These are phyloP conservation scores for Oryzias javanicus DNA, from an alignment of 2,113 vertebrate species.

Conservation along the genomic window DNA sequence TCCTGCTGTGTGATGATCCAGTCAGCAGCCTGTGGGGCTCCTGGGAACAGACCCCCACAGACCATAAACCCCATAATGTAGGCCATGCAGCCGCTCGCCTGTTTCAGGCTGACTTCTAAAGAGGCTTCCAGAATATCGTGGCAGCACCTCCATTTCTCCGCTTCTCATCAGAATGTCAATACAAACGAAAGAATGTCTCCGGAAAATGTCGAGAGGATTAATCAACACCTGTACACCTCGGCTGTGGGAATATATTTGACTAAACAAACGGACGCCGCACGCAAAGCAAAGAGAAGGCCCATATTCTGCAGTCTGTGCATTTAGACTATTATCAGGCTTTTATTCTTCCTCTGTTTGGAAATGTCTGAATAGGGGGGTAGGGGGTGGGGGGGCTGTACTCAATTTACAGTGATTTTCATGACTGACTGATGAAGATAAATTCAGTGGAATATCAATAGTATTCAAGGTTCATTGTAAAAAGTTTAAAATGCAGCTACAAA, in stretches of 20 bases:
- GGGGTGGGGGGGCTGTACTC: too few relatives aligned
- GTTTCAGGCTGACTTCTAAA: slow-evolving; percentile 53
- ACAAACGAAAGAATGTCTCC: slow-evolving; percentile 67
- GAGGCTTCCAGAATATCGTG: slow-evolving; percentile 63
- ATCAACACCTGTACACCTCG: slow-evolving; percentile 71
- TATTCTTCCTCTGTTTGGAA: not conserved
- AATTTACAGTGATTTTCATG: too few relatives aligned
- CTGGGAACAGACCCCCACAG: slow-evolving; percentile 48
- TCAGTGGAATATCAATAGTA: too few relatives aligned
- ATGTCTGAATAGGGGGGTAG: not conserved
- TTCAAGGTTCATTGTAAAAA: too few relatives aligned
- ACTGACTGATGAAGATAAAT: too few relatives aligned
- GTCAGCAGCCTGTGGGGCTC: slow-evolving; percentile 23
- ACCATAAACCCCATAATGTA: slow-evolving; percentile 68
- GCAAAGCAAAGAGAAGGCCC: slow-evolving; percentile 19
- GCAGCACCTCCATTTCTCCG: slow-evolving; percentile 56
- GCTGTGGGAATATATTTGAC: slow-evolving; percentile 65
- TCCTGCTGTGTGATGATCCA: slow-evolving; percentile 26
- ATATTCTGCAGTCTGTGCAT: slow-evolving; percentile 27
- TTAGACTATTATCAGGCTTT: slow-evolving; percentile 9
- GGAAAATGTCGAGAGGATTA: slow-evolving; percentile 77
- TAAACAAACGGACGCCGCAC: slow-evolving; percentile 33
- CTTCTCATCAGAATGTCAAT: slow-evolving; percentile 67
- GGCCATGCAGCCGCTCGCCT: slow-evolving; percentile 62
- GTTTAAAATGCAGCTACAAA: too few relatives aligned